Conservation (phyloP, 2,113 vertebrate species). For the Cyrtonyx montezumae region DNA sequence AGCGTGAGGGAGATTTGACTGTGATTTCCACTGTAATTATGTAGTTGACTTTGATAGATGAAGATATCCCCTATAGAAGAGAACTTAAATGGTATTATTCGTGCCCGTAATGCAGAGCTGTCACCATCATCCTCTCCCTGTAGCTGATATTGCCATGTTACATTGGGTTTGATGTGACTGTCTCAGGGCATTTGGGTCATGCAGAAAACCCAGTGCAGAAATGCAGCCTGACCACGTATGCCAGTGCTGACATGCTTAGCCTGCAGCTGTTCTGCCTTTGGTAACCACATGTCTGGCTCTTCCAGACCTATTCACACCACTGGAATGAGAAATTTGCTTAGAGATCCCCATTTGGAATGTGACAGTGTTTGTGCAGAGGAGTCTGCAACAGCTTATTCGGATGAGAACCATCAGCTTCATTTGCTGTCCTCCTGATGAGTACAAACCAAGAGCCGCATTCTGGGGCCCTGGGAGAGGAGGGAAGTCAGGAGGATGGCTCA, state of each 20-base stretch:
- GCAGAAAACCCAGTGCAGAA: background rate
- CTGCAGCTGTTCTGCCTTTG: background rate
- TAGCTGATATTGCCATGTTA: rapidly evolving
- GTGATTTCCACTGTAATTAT: background rate
- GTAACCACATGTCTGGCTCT: background rate
- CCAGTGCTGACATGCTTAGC: background rate
- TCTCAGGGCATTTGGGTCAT: background rate
- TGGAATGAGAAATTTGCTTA: background rate
- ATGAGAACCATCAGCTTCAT: background rate
- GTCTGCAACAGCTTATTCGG: background rate
- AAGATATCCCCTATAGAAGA: background rate
- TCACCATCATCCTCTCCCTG: background rate
- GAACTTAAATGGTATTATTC: background rate
- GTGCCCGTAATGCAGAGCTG: background rate
- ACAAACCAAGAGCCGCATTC: background rate
- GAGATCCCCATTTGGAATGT: background rate
- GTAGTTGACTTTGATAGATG: background rate
- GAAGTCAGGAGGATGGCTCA: background rate
- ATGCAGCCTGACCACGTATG: background rate
- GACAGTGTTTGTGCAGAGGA: background rate
- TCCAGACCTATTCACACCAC: background rate
- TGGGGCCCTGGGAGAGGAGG: background rate
- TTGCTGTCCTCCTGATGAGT: background rate
- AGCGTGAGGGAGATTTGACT: background rate
- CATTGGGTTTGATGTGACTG: background rate